Evolutionary conservation across 2,888 invertebrate species (phyloP).

Genomic region (Ethmia dodecea): DNA sequence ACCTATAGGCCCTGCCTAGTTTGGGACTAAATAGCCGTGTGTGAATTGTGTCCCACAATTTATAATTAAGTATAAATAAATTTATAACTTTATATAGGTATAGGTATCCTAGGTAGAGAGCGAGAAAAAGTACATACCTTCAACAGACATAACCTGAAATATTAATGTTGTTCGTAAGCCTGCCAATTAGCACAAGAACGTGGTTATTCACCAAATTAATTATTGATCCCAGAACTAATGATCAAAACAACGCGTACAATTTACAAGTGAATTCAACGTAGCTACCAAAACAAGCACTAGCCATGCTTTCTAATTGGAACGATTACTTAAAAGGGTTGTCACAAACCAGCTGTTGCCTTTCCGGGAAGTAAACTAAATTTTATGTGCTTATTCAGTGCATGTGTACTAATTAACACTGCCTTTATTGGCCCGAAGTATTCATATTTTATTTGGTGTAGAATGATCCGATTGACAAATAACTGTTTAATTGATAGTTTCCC

Average conservation of each 20-base stretch:
- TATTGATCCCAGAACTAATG: conserved; percentile 23
- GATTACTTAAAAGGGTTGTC: conserved; percentile 34
- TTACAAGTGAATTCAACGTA: conserved; percentile 28
- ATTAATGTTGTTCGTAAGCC: too few relatives aligned
- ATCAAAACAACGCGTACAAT: conserved; percentile 23
- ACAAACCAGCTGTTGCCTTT: conserved; percentile 26
- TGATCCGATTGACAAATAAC: conserved; percentile 20
- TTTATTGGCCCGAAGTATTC: conserved; percentile 23
- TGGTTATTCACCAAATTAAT: conserved; percentile 7
- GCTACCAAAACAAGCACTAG: conserved; percentile 27
- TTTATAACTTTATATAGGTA: too few relatives aligned
- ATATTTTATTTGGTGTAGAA: conserved; percentile 11
- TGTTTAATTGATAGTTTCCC: conserved; percentile 46
- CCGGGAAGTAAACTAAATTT: conserved; percentile 28
- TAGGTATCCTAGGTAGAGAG: too few relatives aligned
- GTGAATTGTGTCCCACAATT: too few relatives aligned
- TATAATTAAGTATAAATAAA: too few relatives aligned
- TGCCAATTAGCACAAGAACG: conserved; percentile 1
- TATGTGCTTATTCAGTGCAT: conserved; percentile 36
- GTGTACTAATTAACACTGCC: conserved; percentile 43
- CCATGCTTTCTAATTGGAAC: conserved; percentile 47
- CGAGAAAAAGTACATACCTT: too few relatives aligned
- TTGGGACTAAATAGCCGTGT: too few relatives aligned
- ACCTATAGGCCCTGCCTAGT: too few relatives aligned
- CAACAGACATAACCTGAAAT: too few relatives aligned